Conservation (phyloP, 2,797 vertebrate genomes). For the Propithecus deckenii region DNA sequence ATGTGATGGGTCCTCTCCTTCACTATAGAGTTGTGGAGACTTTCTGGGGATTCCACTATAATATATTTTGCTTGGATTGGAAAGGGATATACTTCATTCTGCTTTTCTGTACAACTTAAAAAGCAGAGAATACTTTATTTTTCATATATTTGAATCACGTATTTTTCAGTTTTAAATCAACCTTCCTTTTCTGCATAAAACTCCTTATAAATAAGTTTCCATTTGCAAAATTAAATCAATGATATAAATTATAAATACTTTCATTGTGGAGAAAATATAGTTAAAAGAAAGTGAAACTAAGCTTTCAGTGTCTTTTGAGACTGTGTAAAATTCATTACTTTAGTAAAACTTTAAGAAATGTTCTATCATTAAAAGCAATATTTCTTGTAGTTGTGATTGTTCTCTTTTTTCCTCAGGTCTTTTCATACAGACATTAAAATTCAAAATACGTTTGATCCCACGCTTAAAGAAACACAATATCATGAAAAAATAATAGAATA, state of each 20-base stretch:
- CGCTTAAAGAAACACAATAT: not conserved
- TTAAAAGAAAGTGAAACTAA: conserved; percentile 1
- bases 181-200: not conserved
- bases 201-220: not conserved
- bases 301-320: not conserved
- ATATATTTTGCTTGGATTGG: not conserved
- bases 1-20: not conserved
- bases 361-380: not conserved
- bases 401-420: not conserved
- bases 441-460: not conserved
- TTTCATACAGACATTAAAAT: not conserved
- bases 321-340: not conserved
- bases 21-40: not conserved
- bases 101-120: not conserved
- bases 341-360: not conserved
- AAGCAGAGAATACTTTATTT: not conserved
- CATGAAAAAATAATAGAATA: not conserved
- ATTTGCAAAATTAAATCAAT: conserved; percentile 11
- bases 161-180: not conserved
- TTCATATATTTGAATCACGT: not conserved
- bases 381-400: not conserved
- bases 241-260: conserved; percentile 33
- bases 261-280: not conserved
- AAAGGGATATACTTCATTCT: not conserved
- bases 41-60: not conserved